Conservation (phyloP, 2,888 invertebrate species). For the Polydrusus cervinus region DNA sequence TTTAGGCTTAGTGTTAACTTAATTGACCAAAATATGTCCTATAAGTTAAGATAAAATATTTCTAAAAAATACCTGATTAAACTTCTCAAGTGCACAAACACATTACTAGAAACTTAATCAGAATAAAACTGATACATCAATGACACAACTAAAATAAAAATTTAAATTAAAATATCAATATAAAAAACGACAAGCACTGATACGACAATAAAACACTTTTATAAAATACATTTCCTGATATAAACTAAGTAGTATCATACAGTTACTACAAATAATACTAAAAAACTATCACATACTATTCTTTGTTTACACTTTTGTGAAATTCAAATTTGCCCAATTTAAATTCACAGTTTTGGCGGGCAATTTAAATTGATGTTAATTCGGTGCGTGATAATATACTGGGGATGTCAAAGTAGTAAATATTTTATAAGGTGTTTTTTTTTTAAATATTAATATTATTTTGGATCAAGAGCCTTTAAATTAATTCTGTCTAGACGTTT, state of each 20-base stretch:
- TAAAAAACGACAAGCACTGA: too few relatives aligned
- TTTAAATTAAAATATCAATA: too few relatives aligned
- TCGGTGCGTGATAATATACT: constrained; percentile 19
- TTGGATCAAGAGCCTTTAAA: constrained; percentile 14
- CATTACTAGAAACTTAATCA: too few relatives aligned
- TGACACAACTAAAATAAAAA: too few relatives aligned
- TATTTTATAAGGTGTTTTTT: constrained; percentile 30
- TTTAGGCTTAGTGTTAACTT: too few relatives aligned
- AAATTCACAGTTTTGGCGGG: constrained; percentile 20
- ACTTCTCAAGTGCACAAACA: too few relatives aligned
- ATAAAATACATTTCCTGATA: not conserved
- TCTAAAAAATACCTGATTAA: too few relatives aligned
- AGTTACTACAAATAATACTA: not conserved
- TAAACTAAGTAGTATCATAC: not conserved
- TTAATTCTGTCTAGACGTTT: constrained; percentile 29
- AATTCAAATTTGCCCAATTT: constrained; percentile 11
- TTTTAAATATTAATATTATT: constrained; percentile 14
- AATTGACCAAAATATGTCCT: too few relatives aligned
- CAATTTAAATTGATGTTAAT: constrained; percentile 22
- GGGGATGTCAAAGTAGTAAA: constrained; percentile 26
- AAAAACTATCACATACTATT: not conserved
- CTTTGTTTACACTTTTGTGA: not conserved
- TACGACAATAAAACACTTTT: not conserved
- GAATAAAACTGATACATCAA: too few relatives aligned
- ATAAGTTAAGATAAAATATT: too few relatives aligned